These are phyloP conservation scores for Megamerina dolium DNA, from an alignment of 2,888 invertebrate genomes.

Conservation along the genomic window DNA sequence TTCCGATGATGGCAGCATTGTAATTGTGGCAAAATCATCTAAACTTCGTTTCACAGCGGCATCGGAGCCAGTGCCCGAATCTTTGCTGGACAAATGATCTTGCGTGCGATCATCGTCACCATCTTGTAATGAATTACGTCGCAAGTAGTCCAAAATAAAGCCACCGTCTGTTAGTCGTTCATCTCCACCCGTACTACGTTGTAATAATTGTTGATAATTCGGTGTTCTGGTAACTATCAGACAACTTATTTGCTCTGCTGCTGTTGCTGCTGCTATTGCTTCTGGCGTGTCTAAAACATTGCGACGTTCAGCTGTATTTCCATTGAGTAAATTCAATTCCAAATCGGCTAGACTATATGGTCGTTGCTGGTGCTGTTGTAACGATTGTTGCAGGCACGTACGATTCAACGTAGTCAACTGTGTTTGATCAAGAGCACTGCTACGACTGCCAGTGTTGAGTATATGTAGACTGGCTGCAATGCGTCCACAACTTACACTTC, in stretches of 20 bases:
- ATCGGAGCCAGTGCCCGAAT: conserved; percentile 44
- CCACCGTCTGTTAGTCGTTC: conserved; percentile 10
- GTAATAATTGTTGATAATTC: conserved; percentile 36
- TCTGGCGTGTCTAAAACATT: conserved; percentile 7
- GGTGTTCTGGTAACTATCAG: conserved; percentile 37
- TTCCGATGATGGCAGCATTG: no score
- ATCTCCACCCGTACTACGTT: conserved; percentile 10
- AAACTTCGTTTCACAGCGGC: conserved; percentile 42
- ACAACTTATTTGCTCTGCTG: conserved; percentile 27
- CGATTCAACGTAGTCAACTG: conserved; percentile 39
- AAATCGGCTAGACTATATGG: conserved; percentile 35
- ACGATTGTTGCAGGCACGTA: conserved; percentile 26
- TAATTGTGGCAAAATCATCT: conserved; percentile 39
- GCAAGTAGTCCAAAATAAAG: conserved; percentile 32
- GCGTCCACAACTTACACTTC: conserved; percentile 8
- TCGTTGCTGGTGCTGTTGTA: conserved; percentile 22
- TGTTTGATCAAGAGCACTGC: conserved; percentile 34
- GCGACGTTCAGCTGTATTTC: conserved; percentile 9
- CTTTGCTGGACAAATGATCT: conserved; percentile 42
- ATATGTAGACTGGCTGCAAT: conserved; percentile 20
- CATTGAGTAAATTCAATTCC: conserved; percentile 15
- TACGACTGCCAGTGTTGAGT: conserved; percentile 19
- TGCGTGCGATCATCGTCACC: conserved; percentile 31
- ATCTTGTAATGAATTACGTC: conserved; percentile 26
- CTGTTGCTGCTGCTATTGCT: conserved; percentile 9